Evolutionary conservation across 2,888 invertebrate species (phyloP).

Genomic region (Caenorhabditis sinica): DNA sequence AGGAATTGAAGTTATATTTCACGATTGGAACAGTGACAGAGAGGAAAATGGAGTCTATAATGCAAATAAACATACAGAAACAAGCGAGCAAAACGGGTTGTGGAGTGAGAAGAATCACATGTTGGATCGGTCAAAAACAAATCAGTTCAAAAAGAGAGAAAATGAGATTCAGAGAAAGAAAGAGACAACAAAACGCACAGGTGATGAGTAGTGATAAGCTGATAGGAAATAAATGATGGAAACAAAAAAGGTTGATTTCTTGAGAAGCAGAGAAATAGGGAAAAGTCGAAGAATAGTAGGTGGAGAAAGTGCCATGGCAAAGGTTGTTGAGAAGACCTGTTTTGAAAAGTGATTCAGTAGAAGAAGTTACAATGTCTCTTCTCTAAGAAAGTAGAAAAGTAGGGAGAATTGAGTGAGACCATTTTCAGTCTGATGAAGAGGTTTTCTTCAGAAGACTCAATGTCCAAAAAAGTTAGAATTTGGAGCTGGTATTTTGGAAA

Average conservation of each 20-base stretch:
- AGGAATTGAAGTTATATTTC: not conserved
- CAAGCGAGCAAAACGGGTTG: slow-evolving; percentile 10
- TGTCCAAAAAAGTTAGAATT: no score
- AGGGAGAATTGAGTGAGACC: not conserved
- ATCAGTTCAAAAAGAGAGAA: slow-evolving; percentile 31
- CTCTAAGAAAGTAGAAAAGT: not conserved
- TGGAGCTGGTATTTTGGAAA: no score
- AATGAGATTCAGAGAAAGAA: slow-evolving; percentile 23
- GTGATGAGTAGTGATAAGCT: slow-evolving; percentile 20
- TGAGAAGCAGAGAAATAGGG: not conserved
- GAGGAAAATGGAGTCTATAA: slow-evolving; percentile 9
- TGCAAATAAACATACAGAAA: slow-evolving; percentile 8
- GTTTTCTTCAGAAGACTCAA: no score
- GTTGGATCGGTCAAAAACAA: slow-evolving; percentile 47
- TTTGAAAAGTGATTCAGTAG: not conserved
- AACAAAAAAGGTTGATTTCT: not conserved
- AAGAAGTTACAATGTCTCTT: slow-evolving; percentile 9
- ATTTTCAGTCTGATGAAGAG: not conserved
- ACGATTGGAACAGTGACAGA: not conserved
- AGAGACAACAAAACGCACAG: slow-evolving; percentile 32
- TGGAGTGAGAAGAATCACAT: slow-evolving; percentile 23
- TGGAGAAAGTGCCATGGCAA: not conserved
- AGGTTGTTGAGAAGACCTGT: slow-evolving; percentile 4
- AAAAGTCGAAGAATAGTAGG: not conserved
- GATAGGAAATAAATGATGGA: slow-evolving; percentile 4